Percentiles rank a stretch among this genome's conserved stretches.
Evolutionary conservation across 2,113 vertebrate species (phyloP).

Genomic region (Callocephalon fimbriatum): DNA sequence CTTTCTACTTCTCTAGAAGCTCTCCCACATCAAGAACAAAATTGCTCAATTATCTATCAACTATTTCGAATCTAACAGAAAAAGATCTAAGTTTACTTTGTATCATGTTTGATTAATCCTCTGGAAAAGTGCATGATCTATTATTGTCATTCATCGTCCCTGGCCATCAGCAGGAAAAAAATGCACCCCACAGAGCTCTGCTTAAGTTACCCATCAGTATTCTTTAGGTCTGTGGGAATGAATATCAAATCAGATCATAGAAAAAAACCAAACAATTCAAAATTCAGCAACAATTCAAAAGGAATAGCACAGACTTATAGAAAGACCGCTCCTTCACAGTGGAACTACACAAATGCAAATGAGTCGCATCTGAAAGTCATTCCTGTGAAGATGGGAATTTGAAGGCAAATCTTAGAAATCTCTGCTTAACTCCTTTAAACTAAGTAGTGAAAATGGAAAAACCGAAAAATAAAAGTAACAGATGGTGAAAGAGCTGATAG

Average conservation of each 20-base stretch:
- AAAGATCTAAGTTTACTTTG: background rate
- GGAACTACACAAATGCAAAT: background rate
- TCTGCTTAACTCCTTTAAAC: background rate
- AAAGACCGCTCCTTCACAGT: background rate
- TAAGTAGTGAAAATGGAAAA: background rate
- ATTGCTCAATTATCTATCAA: background rate
- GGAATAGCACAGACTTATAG: background rate
- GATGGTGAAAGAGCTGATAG: slow-evolving; percentile 9
- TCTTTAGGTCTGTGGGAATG: background rate
- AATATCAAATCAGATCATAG: background rate
- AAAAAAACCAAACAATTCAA: background rate
- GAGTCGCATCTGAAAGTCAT: background rate
- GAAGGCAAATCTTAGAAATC: background rate
- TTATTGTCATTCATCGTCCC: background rate
- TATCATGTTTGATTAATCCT: background rate
- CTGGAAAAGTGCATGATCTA: background rate
- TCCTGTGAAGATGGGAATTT: background rate
- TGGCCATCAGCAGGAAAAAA: background rate
- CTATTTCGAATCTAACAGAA: background rate
- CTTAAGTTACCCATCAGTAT: background rate
- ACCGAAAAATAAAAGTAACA: background rate
- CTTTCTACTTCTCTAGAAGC: background rate
- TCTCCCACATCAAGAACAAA: background rate
- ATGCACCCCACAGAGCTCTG: background rate
- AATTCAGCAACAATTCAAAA: background rate